Conservation (phyloP, 2,888 invertebrate species). For the Pollenia labialis region DNA sequence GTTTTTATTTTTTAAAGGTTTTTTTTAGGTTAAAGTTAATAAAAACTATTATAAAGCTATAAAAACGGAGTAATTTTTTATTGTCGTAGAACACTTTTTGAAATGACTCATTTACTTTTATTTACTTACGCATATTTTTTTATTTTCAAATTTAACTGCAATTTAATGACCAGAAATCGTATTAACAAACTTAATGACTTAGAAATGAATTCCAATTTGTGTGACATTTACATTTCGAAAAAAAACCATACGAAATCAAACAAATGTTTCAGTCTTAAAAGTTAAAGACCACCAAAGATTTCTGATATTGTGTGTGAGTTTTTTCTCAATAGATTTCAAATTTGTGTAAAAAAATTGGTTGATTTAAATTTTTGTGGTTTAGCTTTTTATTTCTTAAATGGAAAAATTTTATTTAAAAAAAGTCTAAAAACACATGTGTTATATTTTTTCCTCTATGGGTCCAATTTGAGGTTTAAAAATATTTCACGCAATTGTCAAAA, state of each 20-base stretch:
- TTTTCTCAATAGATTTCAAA: conserved; percentile 1
- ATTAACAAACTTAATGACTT: conserved; percentile 20
- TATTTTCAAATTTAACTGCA: conserved; percentile 28
- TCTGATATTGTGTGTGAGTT: conserved; percentile 16
- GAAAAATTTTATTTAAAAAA: conserved; percentile 32
- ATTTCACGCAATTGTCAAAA: conserved; percentile 51
- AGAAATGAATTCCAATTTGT: conserved; percentile 40
- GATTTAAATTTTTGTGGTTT: conserved; percentile 47
- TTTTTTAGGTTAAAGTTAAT: no score
- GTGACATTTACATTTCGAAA: conserved; percentile 65
- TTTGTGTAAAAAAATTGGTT: conserved; percentile 17
- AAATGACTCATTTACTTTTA: conserved; percentile 38
- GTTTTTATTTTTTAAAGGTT: neutral
- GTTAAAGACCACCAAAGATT: conserved; percentile 53
- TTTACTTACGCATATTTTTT: neutral
- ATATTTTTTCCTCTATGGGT: conserved; percentile 1
- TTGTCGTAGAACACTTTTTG: neutral
- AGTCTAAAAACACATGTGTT: conserved; percentile 26
- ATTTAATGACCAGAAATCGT: conserved; percentile 52
- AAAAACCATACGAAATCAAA: conserved; percentile 42
- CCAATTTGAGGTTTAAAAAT: conserved; percentile 26
- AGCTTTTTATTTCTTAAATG: conserved; percentile 7
- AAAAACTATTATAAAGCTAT: neutral
- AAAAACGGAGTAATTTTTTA: neutral
- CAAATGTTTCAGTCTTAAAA: conserved; percentile 26